Base-by-base conservation (phyloP, 1,140 invertebrate genomes). In the Trichonephila inaurata region DNA sequence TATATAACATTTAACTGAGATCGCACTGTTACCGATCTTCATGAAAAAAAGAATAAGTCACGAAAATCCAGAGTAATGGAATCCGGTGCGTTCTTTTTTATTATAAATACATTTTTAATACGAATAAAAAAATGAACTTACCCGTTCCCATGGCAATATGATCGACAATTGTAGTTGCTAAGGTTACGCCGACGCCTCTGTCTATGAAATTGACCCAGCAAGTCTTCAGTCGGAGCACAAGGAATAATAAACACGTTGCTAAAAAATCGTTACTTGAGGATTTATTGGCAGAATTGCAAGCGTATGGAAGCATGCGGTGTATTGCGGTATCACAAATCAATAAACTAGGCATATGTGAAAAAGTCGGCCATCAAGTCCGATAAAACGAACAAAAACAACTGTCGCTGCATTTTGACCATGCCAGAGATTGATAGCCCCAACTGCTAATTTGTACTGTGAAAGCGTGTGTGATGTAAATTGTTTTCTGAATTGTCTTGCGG, bases 91-190 rank as follows among this genome's bases (percentile, higher is more conserved):
- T 33, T 77, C 14, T 18, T 28, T 77, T 77, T 77, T 77, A 3
- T 51, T n/a, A n/a, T n/a, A 51, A 51, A 51, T 60, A 58, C 10
- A 58, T 58, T 24, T 85, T 58, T 58, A 58, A 51, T n/a, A 51
- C 24, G 6, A 16, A 51, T 40, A 51, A n/a, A 10, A 58, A 21
- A 85, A 86, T 60, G 60, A 19, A 91, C 90, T 83, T 91, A 91
- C 90, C 90, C n/a, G 77, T 91, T 66, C 90, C 90, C 90, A 91
- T 91, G 90, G 90, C 83, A 83, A 91, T 91, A 64, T 60, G 61
- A 91, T 91, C 81, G 81, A 91, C 90, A 83, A 91, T 77, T 60
- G 33, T 24, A 16, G 90, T 91, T 91, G 90, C 90, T 91, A 91
- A 82, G 90, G 90, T 91, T 64, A 91, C 90, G 61, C 44, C 60